These are phyloP conservation scores for Gnatocerus cornutus DNA, from an alignment of 2,888 invertebrate genomes.

Conservation along the genomic window DNA sequence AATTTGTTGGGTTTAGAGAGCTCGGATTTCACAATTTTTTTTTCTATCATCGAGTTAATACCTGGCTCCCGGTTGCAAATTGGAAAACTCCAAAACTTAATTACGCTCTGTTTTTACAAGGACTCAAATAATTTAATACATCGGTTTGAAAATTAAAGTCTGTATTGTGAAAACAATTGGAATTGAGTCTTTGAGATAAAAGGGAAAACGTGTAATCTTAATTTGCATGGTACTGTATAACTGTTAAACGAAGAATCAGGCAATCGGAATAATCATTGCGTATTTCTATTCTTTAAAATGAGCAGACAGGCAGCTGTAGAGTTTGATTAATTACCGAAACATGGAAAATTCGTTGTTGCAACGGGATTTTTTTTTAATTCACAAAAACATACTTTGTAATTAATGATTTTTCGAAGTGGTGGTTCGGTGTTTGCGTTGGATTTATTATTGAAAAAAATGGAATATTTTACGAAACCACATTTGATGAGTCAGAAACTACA, in stretches of 20 bases:
- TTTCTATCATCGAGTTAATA: conserved; percentile 1
- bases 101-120: background rate
- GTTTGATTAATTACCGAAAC: conserved; percentile 9
- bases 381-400: background rate
- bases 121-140: conserved; percentile 1
- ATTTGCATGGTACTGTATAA: no score
- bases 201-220: no score
- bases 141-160: conserved; percentile 3
- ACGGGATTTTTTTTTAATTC: background rate
- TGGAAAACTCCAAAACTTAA: background rate
- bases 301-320: background rate
- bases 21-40: conserved; percentile 1
- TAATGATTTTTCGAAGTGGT: conserved; percentile 2
- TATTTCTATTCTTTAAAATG: no score
- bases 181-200: no score
- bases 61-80: background rate
- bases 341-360: conserved; percentile 1
- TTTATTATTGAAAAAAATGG: background rate
- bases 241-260: no score
- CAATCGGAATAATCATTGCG: no score
- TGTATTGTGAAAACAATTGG: no score
- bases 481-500: no score
- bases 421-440: background rate
- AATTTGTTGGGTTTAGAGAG: conserved; percentile 5
- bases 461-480: no score